phyloP scores from a whole-genome alignment of 2,797 vertebrate genomes.

The Potorous gilbertii region DNA sequence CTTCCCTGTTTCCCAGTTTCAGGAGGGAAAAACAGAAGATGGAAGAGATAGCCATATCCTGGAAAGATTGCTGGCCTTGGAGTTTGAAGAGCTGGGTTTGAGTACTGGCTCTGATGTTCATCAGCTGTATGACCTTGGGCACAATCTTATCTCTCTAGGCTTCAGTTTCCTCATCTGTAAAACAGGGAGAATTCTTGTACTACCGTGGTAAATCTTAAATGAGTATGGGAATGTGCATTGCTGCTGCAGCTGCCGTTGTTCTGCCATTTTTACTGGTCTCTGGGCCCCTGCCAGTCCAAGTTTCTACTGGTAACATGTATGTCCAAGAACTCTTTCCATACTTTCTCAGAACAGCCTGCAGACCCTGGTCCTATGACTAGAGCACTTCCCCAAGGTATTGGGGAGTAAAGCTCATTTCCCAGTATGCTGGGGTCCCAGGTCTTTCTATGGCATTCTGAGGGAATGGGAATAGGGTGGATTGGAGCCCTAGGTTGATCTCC shows the following conservation, averaged over 20 bases:
- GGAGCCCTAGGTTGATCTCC: background rate
- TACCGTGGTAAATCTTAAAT: background rate
- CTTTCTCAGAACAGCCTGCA: background rate
- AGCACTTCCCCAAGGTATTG: background rate
- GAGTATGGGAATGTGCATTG: background rate
- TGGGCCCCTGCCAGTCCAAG: background rate
- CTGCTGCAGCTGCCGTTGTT: background rate
- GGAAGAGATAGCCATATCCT: background rate
- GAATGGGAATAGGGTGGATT: background rate
- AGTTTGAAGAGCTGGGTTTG: background rate
- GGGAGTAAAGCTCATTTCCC: background rate
- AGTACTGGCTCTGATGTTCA: background rate
- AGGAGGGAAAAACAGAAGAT: background rate
- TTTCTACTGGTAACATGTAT: background rate
- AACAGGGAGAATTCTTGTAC: background rate
- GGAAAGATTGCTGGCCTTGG: background rate
- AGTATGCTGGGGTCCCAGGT: background rate
- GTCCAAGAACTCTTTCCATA: background rate
- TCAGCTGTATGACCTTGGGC: background rate
- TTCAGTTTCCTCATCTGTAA: background rate
- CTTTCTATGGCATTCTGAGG: background rate
- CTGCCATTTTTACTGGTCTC: background rate
- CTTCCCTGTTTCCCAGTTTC: conserved; percentile 1
- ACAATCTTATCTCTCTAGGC: background rate
- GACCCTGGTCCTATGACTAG: background rate